phyloP scores from a whole-genome alignment of 2,113 vertebrate genomes.

The Silurus meridionalis region DNA sequence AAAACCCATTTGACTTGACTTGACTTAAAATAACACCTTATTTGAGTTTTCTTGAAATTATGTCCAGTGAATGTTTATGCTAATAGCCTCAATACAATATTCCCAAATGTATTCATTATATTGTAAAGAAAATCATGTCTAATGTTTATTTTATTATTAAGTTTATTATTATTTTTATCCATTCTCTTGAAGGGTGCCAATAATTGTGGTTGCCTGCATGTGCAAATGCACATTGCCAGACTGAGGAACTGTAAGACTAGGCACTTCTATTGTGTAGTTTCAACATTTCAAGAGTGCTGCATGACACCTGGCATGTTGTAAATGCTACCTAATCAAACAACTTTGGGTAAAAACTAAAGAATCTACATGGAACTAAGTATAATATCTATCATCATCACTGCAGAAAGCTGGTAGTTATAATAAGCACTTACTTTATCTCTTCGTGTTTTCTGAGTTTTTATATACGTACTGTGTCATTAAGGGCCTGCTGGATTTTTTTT shows the following conservation, averaged over 20 bases:
- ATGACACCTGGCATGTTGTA: conserved; percentile 10
- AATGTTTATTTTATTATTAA: neutral
- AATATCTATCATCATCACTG: conserved; percentile 16
- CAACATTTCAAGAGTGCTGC: conserved; percentile 36
- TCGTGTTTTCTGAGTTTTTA: conserved; percentile 43
- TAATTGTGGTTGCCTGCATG: neutral
- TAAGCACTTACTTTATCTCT: conserved; percentile 60
- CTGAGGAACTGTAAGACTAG: neutral
- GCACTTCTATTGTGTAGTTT: neutral
- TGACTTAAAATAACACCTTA: neutral
- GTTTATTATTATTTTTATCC: neutral
- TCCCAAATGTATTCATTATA: neutral
- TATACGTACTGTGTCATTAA: conserved; percentile 64
- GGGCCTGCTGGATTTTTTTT: conserved; percentile 40
- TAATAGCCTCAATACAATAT: neutral
- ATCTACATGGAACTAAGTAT: neutral
- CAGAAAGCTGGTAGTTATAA: conserved; percentile 56
- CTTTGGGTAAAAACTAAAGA: neutral
- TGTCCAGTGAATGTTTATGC: neutral
- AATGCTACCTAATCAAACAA: conserved; percentile 19
- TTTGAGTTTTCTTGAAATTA: neutral
- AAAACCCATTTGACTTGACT: no score
- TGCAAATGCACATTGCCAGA: neutral
- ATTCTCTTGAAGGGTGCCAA: neutral
- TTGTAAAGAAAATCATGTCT: neutral